Evolutionary conservation across 1,140 invertebrate genomes (phyloP), one percentile per base, ranked within the genome.

Genomic region (Neodiprion pinetum): DNA sequence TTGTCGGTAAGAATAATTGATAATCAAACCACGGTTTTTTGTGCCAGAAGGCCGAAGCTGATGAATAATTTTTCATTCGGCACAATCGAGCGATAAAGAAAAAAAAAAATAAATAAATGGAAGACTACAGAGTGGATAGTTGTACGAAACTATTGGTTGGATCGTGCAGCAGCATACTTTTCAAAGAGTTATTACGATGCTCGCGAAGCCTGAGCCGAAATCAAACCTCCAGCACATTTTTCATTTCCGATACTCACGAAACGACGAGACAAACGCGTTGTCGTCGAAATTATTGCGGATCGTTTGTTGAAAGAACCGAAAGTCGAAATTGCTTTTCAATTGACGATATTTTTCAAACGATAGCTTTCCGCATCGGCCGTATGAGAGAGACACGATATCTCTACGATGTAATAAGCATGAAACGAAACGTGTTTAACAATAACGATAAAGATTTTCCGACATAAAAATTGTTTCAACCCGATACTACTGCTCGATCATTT

Each of bases 321-420:
- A 67, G 66, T 53, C 50, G 75, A 78, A 75, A 80, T 77, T 78
- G 70, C 67, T 12, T 11, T 11, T 9, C 73, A 72, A 79, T 78
- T 61, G 77, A 74, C 71, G 66, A 78, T 76, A 78, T 76, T 78
- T 79, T 70, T 40, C 75, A 8, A 8, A 14, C 72, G 17, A 74
- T 79, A 72, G 69, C 75, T 79, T 78, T 75, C 9, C 53, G 10
- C n/a, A 61, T 9, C 53, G 53, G 28, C 28, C 5, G 28, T 5
- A 40, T 40, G 5, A 40, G 5, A 5, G 28, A 5, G 28, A 40
- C 5, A 40, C 28, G 5, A 40, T 40, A 5, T 40, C 28, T 40
- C 28, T 40, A 40, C 28, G 28, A 40, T 5, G 28, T 5, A 40
- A 40, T 0, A 40, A 40, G 28, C 28, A 40, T 40, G 28, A 40